Evolutionary conservation across 2,113 vertebrate species (phyloP).

Genomic region (Chaetorhynchus papuensis): DNA sequence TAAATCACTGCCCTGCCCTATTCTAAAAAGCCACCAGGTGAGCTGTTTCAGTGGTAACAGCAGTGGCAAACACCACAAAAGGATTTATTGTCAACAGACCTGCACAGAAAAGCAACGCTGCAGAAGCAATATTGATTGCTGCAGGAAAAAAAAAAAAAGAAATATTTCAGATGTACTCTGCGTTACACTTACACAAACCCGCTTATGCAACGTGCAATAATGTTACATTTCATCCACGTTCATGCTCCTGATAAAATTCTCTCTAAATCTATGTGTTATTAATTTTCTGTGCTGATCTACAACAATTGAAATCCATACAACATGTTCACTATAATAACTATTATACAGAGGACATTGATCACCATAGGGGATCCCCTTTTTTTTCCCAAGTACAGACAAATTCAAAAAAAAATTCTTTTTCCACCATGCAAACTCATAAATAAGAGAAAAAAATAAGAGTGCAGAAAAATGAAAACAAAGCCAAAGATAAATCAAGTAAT

Average conservation of each 20-base stretch:
- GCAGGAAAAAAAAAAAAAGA: not conserved
- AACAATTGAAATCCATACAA: not conserved
- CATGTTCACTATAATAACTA: not conserved
- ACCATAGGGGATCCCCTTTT: not conserved
- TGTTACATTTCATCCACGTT: not conserved
- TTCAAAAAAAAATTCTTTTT: not conserved
- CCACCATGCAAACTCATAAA: not conserved
- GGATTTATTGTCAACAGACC: not conserved
- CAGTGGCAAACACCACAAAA: not conserved
- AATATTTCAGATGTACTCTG: not conserved
- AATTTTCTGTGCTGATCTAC: not conserved
- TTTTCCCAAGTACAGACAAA: not conserved
- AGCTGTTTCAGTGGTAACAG: not conserved
- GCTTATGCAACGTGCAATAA: not conserved
- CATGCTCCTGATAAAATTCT: not conserved
- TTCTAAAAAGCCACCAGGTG: constrained; percentile 1
- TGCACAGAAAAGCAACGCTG: not conserved
- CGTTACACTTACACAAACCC: not conserved
- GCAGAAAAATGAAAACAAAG: not conserved
- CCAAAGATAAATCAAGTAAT: not conserved
- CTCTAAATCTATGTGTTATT: not conserved
- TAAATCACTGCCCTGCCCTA: not conserved
- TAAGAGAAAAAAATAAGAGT: not conserved
- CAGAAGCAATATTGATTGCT: not conserved
- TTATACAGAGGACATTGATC: not conserved